Evolutionary conservation across 2,113 vertebrate species (phyloP).

Genomic region (Sander vitreus): DNA sequence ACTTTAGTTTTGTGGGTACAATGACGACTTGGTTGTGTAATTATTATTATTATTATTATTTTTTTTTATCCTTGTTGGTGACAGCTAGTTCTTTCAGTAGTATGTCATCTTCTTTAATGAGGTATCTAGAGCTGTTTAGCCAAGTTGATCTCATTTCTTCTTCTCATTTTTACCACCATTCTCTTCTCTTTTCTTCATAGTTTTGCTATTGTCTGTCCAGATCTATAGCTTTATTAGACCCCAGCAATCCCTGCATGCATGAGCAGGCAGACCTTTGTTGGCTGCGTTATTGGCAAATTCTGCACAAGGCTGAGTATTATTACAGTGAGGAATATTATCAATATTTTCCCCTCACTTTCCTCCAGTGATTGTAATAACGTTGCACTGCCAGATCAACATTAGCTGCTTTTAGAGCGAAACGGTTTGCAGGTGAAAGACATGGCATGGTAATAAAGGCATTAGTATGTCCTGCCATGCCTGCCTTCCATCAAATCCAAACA

Average conservation of each 20-base stretch:
- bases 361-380: background rate
- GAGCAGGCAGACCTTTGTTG: conserved; percentile 3
- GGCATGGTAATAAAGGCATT: conserved; percentile 31
- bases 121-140: background rate
- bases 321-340: conserved; percentile 20
- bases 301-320: conserved; percentile 18
- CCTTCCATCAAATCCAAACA: conserved; percentile 30
- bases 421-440: conserved; percentile 29
- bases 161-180: background rate
- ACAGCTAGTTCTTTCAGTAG: background rate
- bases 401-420: conserved; percentile 19
- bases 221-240: conserved; percentile 5
- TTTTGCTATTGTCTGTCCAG: background rate
- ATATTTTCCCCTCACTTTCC: conserved; percentile 27
- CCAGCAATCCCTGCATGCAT: conserved; percentile 6
- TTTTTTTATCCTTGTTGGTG: background rate
- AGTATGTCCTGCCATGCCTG: conserved; percentile 3
- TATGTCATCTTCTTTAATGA: background rate
- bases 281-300: conserved; percentile 31
- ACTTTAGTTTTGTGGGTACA: too few species aligned
- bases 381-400: background rate
- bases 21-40: too few species aligned
- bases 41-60: too few species aligned
- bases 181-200: background rate
- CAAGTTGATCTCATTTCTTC: too few species aligned